Conservation (phyloP, 2,888 invertebrate genomes). For the Machimus rusticus region DNA sequence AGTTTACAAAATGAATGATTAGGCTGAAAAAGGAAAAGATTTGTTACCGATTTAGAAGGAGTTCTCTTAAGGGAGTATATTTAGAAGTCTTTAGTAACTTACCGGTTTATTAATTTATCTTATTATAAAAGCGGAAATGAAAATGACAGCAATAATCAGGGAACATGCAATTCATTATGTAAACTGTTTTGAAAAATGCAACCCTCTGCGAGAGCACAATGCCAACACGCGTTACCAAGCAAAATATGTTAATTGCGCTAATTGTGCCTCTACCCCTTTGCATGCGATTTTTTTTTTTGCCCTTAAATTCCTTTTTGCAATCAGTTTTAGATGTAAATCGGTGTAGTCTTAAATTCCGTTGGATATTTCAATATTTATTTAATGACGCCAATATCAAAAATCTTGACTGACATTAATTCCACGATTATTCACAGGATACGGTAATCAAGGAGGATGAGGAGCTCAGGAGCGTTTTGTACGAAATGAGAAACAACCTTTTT, state of each 20-base stretch:
- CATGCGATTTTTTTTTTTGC: background rate
- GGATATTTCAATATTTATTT: background rate
- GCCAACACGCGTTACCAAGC: background rate
- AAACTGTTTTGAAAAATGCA: background rate
- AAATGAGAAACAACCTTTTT: slow-evolving; percentile 33
- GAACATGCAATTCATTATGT: background rate
- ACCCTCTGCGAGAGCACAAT: background rate
- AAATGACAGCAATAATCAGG: background rate
- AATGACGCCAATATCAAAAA: background rate
- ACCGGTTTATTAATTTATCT: background rate
- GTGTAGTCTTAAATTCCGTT: background rate
- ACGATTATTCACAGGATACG: slow-evolving; percentile 22
- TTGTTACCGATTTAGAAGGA: too few species aligned
- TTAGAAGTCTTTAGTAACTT: background rate
- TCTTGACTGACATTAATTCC: background rate
- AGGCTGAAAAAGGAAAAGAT: too few species aligned
- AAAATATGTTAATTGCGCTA: background rate
- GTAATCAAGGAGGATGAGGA: slow-evolving; percentile 22
- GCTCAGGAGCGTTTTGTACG: background rate
- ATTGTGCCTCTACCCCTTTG: background rate
- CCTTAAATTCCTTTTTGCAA: background rate
- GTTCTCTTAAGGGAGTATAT: too few species aligned
- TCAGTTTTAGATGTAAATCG: background rate
- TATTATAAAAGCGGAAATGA: background rate
- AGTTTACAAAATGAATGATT: too few species aligned